Conservation (phyloP, 2,113 vertebrate genomes). For the Rhinopithecus roxellana region DNA sequence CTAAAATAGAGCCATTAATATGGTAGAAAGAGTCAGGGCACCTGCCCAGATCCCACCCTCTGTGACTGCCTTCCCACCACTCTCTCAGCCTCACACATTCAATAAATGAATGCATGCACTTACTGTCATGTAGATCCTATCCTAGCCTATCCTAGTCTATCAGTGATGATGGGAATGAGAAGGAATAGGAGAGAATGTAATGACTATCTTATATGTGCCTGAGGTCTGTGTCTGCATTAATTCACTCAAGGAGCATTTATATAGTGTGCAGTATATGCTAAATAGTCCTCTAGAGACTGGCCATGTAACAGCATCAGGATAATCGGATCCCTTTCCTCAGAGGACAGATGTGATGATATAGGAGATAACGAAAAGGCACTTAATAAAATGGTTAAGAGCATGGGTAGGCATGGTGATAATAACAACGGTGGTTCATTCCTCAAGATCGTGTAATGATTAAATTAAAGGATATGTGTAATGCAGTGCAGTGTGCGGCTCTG, state of each 20-base stretch:
- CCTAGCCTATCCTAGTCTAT: neutral
- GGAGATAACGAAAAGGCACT: neutral
- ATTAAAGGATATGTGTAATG: neutral
- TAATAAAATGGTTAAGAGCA: neutral
- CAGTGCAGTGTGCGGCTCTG: neutral
- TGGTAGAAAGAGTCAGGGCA: fast-evolving
- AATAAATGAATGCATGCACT: neutral
- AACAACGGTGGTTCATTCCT: neutral
- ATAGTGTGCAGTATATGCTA: fast-evolving
- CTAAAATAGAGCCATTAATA: neutral
- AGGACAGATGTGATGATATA: neutral
- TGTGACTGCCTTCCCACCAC: neutral
- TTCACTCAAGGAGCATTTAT: neutral
- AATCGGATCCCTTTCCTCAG: neutral
- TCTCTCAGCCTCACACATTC: neutral
- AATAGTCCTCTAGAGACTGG: neutral
- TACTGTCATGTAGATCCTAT: neutral
- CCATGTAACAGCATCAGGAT: neutral
- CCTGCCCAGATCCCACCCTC: neutral
- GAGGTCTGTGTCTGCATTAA: neutral
- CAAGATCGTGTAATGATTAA: neutral
- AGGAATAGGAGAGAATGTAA: neutral
- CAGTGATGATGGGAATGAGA: neutral
- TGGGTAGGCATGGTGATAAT: neutral
- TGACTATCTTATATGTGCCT: neutral